Conservation (phyloP, 2,888 invertebrate species). For the Shargacucullia verbasci region DNA sequence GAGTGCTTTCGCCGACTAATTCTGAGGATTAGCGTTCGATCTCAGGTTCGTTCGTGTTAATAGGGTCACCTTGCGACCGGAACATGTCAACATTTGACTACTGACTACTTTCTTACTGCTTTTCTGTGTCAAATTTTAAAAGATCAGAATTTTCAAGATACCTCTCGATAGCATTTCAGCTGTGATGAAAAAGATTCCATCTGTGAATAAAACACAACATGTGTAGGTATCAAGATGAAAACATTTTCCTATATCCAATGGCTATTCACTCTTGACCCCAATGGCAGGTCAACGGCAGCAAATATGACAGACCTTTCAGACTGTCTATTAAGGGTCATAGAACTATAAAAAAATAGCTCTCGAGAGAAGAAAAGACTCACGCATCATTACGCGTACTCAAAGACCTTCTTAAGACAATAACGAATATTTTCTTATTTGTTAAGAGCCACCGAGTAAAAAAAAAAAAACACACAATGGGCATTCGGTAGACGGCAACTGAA, state of each 20-base stretch:
- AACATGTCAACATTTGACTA: no score
- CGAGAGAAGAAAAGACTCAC: conserved; percentile 41
- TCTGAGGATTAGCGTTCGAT: background rate
- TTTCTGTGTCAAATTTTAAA: no score
- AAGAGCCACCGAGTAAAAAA: conserved; percentile 68
- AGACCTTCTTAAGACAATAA: conserved; percentile 68
- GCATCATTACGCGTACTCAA: conserved; percentile 53
- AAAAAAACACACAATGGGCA: conserved; percentile 73
- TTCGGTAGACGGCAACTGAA: conserved; percentile 81
- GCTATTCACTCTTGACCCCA: conserved; percentile 15
- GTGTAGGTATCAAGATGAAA: no score
- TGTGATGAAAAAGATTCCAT: no score
- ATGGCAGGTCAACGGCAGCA: conserved; percentile 22
- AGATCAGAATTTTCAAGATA: no score
- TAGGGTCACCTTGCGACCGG: no score
- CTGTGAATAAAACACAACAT: no score
- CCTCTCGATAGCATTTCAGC: no score
- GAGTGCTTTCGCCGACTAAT: background rate
- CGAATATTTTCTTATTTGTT: conserved; percentile 69
- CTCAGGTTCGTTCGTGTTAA: background rate
- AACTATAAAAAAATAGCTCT: conserved; percentile 32
- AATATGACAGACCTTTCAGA: conserved; percentile 21
- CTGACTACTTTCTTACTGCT: no score
- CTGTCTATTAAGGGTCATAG: conserved; percentile 34
- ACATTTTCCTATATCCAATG: background rate